Base-by-base conservation (phyloP, 1,140 invertebrate genomes). In the Campoletis sonorensis region DNA sequence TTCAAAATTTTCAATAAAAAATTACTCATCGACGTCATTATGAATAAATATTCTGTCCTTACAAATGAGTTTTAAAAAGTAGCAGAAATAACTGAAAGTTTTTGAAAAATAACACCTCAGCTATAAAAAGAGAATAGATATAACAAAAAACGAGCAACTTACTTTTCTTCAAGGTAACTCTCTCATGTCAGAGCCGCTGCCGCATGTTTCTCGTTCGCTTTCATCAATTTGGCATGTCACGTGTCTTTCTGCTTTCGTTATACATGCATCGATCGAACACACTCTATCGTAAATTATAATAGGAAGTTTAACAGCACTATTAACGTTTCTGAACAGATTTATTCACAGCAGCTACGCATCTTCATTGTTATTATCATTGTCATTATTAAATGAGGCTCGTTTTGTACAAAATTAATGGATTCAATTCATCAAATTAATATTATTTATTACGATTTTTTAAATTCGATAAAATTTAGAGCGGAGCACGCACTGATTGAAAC, bases 151-250 rank as follows among this genome's bases (percentile, higher is more conserved):
- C 5, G 13, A 45, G 40, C 2, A 81, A 88, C 89, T 89, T 84
- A 90, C 90, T 86, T 91, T 90, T 89, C 27, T 33, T 88, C 77
- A 84, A 81, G 85, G 82, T 83, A 81, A 83, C 82, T 87, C 86
- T 89, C 81, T 89, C 90, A 91, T 91, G 87, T 87, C 90, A 90
- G 85, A 64, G 81, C 82, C 79, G 83, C 58, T 30, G 18, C 40
- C 13, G 54, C 23, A 13, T 23, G 21, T 30, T 70, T 68, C 73
- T 73, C 61, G 51, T 40, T 49, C 54, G 58, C 82, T 81, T 78
- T 81, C 85, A 88, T 81, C 85, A 86, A 81, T 87, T 82, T 81
- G 81, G 76, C 84, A 86, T 87, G 72, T 51, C 77, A 79, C 33
- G 61, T 64, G 30, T 71, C 67, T 79, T 58, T 61, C 40, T 58